Percentiles rank a stretch among this genome's conserved stretches.
Conservation (phyloP, 2,797 vertebrate species). For the Acanthiza pusilla region DNA sequence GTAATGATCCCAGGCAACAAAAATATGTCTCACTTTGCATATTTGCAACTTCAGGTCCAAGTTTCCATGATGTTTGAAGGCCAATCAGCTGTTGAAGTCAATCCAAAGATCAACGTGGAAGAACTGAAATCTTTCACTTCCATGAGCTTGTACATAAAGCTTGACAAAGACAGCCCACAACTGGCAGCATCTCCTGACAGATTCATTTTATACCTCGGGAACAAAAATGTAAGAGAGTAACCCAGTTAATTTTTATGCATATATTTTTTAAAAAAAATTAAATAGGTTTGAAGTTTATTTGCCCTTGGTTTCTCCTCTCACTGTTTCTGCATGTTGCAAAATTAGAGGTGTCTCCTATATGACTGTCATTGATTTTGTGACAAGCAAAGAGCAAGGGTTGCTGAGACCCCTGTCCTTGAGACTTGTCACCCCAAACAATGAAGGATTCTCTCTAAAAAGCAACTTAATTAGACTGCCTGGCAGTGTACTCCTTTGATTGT, state of each 20-base stretch:
- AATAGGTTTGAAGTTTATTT: not conserved
- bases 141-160: slow-evolving; percentile 89
- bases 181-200: slow-evolving; percentile 81
- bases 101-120: slow-evolving; percentile 83
- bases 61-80: slow-evolving; percentile 97
- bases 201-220: slow-evolving; percentile 93
- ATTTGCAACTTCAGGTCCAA: slow-evolving; percentile 82
- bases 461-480: not conserved
- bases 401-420: not conserved
- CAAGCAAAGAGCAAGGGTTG: not conserved
- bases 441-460: not conserved
- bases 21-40: not conserved
- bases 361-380: not conserved
- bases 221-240: slow-evolving; percentile 83
- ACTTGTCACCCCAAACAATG: not conserved
- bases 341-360: not conserved
- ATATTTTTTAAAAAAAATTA: too few species aligned
- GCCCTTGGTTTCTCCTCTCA: not conserved
- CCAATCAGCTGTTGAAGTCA: slow-evolving; percentile 89
- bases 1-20: not conserved
- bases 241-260: not conserved
- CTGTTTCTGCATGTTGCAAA: not conserved
- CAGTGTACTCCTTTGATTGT: not conserved
- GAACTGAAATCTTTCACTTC: slow-evolving; percentile 91
- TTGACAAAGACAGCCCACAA: slow-evolving; percentile 77